Base-by-base conservation (phyloP, 2,888 invertebrate genomes). In the Andricus curvator region DNA sequence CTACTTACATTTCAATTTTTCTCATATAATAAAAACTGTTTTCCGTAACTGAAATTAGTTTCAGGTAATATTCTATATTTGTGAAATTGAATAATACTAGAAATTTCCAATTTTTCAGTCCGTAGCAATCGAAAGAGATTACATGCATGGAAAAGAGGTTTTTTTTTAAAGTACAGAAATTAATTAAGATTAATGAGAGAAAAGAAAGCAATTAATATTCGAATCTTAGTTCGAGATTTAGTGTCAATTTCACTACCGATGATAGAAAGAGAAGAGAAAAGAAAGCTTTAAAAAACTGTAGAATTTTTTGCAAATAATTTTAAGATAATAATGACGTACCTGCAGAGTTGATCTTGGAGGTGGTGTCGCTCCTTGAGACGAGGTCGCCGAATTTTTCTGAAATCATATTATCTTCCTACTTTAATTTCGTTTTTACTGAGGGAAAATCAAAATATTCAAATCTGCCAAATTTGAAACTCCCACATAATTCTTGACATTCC, bases 361-460 rank as follows among this genome's bases (percentile, higher is more conserved):
- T 74, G 56, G n/a, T 37, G 37, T 60, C n/a, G 22, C 33, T 56
- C 29, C 74, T 29, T 29, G 64, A 74, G 86, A 48, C 25, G 48
- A 62, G 29, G 33, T 66, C 44, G 77, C 79, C 20, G 41, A 64
- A 66, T 83, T 90, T 85, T 90, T 90, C 91, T 91, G 86, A 82
- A 90, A 90, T 70, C 82, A 84, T 80, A 80, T 48, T 70, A 48
- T 37, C 74, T 74, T 56, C 37, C 74, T 74, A 74, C 22, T 74
- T 56, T 33, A 60, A 1, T 33, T 74, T 37, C 4, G 13, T 9
- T 29, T 33, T 9, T 17, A 20, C 20, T 20, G 1, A 37, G 5
- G 0, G 3, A 60, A 9, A n/a, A 56, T 2, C 9, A 56, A 13
- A 13, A 60, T 22, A 13, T 17, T 48, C 6, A 0, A 17, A 48